Evolutionary conservation across 2,888 invertebrate species (phyloP).

Genomic region (Thysanoteuthis rhombus): DNA sequence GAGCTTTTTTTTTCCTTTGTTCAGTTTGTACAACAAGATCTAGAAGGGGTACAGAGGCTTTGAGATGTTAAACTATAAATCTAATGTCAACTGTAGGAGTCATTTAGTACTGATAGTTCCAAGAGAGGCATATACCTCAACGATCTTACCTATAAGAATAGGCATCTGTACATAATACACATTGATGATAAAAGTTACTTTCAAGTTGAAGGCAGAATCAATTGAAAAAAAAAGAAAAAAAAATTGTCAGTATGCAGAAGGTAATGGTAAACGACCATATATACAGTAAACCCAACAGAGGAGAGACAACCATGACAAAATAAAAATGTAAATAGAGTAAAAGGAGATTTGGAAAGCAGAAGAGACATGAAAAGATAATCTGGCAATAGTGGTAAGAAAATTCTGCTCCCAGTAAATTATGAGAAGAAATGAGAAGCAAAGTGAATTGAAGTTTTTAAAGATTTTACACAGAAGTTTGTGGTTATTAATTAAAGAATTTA

Average conservation of each 20-base stretch:
- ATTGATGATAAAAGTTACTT: too few relatives aligned
- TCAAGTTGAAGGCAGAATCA: too few relatives aligned
- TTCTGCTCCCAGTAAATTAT: too few relatives aligned
- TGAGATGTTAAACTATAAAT: background rate
- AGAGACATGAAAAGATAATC: background rate
- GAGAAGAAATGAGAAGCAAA: too few relatives aligned
- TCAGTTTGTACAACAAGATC: background rate
- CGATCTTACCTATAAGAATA: background rate
- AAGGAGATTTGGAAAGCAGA: background rate
- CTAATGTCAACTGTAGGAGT: background rate
- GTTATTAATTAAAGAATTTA: too few relatives aligned
- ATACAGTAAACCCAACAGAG: too few relatives aligned
- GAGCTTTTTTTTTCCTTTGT: background rate
- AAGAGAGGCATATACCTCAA: background rate
- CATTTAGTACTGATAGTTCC: background rate
- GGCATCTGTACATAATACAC: background rate
- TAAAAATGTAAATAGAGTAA: background rate
- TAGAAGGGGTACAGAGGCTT: background rate
- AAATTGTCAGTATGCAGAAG: too few relatives aligned
- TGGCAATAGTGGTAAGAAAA: background rate
- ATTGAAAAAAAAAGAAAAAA: too few relatives aligned
- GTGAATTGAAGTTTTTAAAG: too few relatives aligned
- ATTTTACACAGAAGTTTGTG: too few relatives aligned
- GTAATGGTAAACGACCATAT: too few relatives aligned
- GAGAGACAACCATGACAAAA: too few relatives aligned